phyloP scores from a whole-genome alignment of 2,888 invertebrate genomes.

The Marasmarcha lunaedactyla region DNA sequence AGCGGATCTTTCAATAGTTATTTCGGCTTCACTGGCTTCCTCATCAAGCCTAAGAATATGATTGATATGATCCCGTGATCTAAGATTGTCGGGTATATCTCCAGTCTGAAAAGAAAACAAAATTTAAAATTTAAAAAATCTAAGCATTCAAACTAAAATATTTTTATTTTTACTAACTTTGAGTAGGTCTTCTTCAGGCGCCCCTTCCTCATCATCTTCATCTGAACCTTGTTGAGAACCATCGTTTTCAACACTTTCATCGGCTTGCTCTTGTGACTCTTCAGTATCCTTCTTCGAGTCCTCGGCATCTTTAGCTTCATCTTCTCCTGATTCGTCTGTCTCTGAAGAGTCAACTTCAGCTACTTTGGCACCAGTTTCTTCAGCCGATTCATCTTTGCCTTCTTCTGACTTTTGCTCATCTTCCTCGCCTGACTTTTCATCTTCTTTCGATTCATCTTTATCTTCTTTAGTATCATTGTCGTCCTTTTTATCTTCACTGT shows the following conservation, averaged over 20 bases:
- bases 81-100: conserved; percentile 81
- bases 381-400: conserved; percentile 16
- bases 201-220: conserved; percentile 42
- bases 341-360: conserved; percentile 15
- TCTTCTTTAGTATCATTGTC: conserved; percentile 30
- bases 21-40: conserved; percentile 78
- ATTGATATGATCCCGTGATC: conserved; percentile 83
- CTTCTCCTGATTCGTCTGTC: conserved; percentile 11
- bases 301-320: conserved; percentile 22
- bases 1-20: conserved; percentile 78
- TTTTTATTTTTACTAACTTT: conserved; percentile 58
- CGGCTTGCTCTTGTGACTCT: conserved; percentile 26
- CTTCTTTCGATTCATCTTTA: conserved; percentile 25
- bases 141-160: not conserved
- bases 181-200: conserved; percentile 75
- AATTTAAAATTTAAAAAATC: conserved; percentile 1
- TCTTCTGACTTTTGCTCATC: conserved; percentile 22
- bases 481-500: conserved; percentile 24
- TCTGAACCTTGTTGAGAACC: conserved; percentile 27
- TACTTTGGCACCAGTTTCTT: conserved; percentile 17
- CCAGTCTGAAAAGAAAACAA: conserved; percentile 68
- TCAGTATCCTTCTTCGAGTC: conserved; percentile 25
- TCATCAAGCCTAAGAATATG: conserved; percentile 84
- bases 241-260: conserved; percentile 17
- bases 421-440: conserved; percentile 20